These are phyloP conservation scores for Anniella stebbinsi DNA, from an alignment of 2,797 vertebrate species.

Conservation along the genomic window DNA sequence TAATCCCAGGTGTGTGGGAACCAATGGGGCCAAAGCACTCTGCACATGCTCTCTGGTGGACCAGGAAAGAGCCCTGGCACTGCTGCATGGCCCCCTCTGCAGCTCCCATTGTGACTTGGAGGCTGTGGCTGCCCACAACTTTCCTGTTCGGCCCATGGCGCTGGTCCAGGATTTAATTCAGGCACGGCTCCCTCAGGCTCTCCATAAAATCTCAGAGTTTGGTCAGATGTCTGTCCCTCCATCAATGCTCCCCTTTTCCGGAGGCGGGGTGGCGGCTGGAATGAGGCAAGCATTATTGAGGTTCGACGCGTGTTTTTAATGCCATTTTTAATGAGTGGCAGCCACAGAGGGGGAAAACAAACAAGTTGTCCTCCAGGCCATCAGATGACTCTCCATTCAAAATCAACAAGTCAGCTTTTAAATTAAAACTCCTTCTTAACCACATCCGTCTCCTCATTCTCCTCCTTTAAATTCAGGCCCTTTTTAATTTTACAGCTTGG, in stretches of 20 bases:
- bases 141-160: neutral
- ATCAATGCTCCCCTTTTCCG: neutral
- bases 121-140: no score
- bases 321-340: neutral
- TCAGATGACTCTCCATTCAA: neutral
- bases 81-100: neutral
- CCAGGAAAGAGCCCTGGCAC: neutral
- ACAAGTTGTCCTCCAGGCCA: neutral
- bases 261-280: neutral
- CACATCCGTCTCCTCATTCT: neutral
- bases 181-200: neutral
- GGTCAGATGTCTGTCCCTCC: rapidly evolving
- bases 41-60: neutral
- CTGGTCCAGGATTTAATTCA: neutral
- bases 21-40: neutral
- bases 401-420: neutral
- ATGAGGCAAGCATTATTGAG: rapidly evolving
- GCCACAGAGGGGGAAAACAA: neutral
- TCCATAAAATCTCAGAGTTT: no score
- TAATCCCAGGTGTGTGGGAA: neutral
- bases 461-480: slow-evolving; percentile 36
- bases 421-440: neutral
- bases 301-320: rapidly evolving
- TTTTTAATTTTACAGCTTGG: slow-evolving; percentile 1
- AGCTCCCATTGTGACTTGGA: no score